Percentiles rank a stretch among this genome's conserved stretches.
Evolutionary conservation across 2,113 vertebrate genomes (phyloP).

Genomic region (Pycnonotus jocosus): DNA sequence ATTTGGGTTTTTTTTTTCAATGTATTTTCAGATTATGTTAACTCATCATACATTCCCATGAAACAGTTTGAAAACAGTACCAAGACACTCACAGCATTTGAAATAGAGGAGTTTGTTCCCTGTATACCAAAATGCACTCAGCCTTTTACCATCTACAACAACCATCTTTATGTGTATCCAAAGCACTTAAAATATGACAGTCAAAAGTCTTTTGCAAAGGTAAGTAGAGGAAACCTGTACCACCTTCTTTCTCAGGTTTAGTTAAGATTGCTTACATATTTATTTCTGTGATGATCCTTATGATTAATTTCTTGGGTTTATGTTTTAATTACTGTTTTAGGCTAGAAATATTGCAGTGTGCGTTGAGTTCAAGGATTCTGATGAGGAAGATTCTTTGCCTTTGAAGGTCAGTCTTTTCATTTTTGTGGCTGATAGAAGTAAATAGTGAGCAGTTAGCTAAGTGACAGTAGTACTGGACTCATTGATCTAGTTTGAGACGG

Average conservation of each 20-base stretch:
- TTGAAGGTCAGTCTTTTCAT: slow-evolving; percentile 79
- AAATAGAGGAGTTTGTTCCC: slow-evolving; percentile 97
- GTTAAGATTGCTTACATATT: background rate
- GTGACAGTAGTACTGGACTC: background rate
- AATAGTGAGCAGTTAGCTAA: background rate
- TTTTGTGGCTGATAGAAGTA: background rate
- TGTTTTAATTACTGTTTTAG: slow-evolving; percentile 65
- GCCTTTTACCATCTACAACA: slow-evolving; percentile 95
- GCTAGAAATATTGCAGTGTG: slow-evolving; percentile 96
- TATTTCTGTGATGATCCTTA: background rate
- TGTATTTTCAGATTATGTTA: slow-evolving; percentile 89
- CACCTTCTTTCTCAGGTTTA: background rate
- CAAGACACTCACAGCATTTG: slow-evolving; percentile 81
- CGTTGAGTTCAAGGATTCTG: slow-evolving; percentile 94
- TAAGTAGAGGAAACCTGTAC: slow-evolving; percentile 30
- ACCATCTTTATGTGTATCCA: slow-evolving; percentile 96
- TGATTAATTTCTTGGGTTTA: background rate
- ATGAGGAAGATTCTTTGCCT: slow-evolving; percentile 90
- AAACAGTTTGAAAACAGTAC: slow-evolving; percentile 86
- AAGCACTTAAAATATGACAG: slow-evolving; percentile 93
- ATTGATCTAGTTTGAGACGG: background rate
- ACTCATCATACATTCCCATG: slow-evolving; percentile 94
- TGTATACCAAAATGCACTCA: slow-evolving; percentile 92
- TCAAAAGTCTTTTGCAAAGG: slow-evolving; percentile 96
- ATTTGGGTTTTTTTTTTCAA: background rate